Percentiles rank a stretch among this genome's conserved stretches.
These are phyloP conservation scores for Ricordea florida DNA, from an alignment of 92 coral and sea anemone genomes.

Conservation along the genomic window DNA sequence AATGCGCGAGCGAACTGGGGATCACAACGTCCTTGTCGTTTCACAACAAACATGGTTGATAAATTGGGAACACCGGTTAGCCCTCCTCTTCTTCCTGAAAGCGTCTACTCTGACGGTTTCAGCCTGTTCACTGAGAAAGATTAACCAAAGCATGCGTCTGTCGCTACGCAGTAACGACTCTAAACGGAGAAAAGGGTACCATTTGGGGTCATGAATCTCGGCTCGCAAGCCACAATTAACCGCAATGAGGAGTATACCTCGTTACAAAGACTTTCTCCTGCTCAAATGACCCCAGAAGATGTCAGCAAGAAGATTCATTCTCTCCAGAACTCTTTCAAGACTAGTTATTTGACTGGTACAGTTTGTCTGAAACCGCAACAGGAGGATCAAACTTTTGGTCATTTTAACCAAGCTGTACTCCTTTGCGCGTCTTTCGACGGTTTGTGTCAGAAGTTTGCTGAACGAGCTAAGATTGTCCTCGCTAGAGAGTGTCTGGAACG, in stretches of 20 bases:
- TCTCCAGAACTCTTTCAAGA: conserved; percentile 54
- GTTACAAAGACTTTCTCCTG: conserved; percentile 47
- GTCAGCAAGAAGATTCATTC: conserved; percentile 51
- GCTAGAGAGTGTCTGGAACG: conserved; percentile 76
- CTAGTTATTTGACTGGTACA: conserved; percentile 13
- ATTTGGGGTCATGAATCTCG: conserved; percentile 30
- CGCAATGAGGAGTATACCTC: conserved; percentile 9
- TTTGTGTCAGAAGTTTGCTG: conserved; percentile 68
- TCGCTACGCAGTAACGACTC: background rate
- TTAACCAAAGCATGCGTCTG: conserved; percentile 2
- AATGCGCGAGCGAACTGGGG: conserved; percentile 13
- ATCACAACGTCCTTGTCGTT: background rate
- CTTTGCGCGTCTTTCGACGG: conserved; percentile 67
- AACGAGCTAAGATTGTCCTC: conserved; percentile 67
- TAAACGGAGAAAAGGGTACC: background rate
- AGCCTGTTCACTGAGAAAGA: background rate
- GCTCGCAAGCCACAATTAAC: conserved; percentile 3
- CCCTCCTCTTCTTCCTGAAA: background rate
- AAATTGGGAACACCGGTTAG: no score
- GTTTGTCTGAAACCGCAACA: conserved; percentile 55
- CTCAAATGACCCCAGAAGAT: conserved; percentile 52
- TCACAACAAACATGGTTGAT: conserved; percentile 42
- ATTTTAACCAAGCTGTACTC: conserved; percentile 68
- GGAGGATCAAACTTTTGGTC: conserved; percentile 59
- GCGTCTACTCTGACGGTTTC: background rate